Base-by-base conservation (phyloP, 2,888 invertebrate genomes). In the Nomada ruficornis region DNA sequence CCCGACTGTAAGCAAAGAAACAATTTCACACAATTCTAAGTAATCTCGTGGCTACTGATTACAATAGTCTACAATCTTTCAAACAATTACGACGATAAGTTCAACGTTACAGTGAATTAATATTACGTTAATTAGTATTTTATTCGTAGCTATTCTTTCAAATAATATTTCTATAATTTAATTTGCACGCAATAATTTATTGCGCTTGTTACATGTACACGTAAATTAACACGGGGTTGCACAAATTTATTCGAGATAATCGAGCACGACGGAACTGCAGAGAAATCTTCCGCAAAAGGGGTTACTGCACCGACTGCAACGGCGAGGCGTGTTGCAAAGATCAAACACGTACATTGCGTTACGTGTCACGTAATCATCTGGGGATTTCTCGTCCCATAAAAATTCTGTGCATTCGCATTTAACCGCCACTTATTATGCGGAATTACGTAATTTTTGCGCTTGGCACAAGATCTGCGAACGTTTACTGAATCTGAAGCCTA, bases 291-390 rank as follows among this genome's bases (percentile, higher is more conserved):
- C 2, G 80, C 71, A 50, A 72, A 47, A 47, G 11, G 67, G 50
- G 42, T 57, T 60, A 57, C 44, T 60, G 44, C 65, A 26, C 29
- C 47, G 44, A 47, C 67, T 65, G 79, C 60, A 20, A 57, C 20
- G 54, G 60, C 36, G 36, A 36, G 36, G 36, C 42, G 20, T 54
- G 44, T 63, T 55, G 20, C 13, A 57, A 79, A 80, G 67, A 67
- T 68, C 79, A 63, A 71, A 67, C 23, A 70, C 62, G 70, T 52
- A 47, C 78, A 29, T 70, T 77, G 54, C 62, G 55, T 67, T 71
- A 42, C 71, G 13, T 2, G 55, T 80, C 79, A 67, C 80, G 79
- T 80, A 80, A 79, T 67, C 29, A 23, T 62, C 62, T 9, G 52
- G 52, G 9, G 67, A 2, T 62, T 59, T 54, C 67, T 73, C 11